phyloP scores from a whole-genome alignment of 2,797 vertebrate species.

The Schizopygopsis pylzovi region DNA sequence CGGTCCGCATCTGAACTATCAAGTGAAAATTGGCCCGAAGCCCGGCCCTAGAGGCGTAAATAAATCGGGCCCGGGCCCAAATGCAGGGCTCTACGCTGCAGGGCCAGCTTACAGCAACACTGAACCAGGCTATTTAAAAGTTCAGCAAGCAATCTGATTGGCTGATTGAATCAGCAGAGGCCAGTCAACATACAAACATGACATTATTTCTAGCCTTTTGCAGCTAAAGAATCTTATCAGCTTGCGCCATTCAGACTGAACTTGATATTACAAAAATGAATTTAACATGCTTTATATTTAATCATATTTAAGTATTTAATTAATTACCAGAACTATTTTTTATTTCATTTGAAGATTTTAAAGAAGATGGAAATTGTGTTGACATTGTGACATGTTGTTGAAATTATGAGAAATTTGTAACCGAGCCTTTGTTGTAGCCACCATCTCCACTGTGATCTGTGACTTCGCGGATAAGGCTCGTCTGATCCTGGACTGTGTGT shows the following conservation, averaged over 20 bases:
- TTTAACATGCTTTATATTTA: neutral
- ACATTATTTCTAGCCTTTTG: neutral
- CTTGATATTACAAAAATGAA: neutral
- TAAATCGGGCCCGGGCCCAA: too few relatives aligned
- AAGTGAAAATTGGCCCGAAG: too few relatives aligned
- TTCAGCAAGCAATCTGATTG: neutral
- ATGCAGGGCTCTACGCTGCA: too few relatives aligned
- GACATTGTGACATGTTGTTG: neutral
- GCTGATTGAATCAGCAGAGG: neutral
- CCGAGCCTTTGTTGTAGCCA: conserved; percentile 72
- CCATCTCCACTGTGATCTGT: conserved; percentile 89
- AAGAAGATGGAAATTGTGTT: neutral
- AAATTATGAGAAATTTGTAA: conserved; percentile 5
- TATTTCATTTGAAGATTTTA: neutral
- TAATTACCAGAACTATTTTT: neutral
- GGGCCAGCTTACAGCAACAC: neutral
- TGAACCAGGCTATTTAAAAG: neutral
- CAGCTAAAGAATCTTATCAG: neutral
- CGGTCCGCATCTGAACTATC: too few relatives aligned
- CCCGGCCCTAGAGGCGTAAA: too few relatives aligned
- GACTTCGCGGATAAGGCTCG: conserved; percentile 87
- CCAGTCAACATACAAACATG: neutral
- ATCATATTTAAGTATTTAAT: neutral
- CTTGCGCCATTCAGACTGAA: neutral
- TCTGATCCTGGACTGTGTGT: conserved; percentile 80